These are phyloP conservation scores for Delphinapterus leucas DNA, from an alignment of 2,113 vertebrate species.

Conservation along the genomic window DNA sequence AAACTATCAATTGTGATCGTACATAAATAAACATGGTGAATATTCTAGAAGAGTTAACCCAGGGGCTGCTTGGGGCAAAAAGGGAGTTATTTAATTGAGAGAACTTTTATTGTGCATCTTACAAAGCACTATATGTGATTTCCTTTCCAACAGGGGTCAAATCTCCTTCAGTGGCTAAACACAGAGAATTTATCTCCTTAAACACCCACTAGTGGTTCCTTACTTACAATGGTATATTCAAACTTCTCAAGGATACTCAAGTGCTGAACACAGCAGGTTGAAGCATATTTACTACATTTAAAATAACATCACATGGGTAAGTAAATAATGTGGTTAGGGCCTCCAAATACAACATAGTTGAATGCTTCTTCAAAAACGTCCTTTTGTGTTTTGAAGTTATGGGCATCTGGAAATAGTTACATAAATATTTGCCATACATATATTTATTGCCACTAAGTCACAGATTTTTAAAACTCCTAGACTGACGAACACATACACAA, in stretches of 20 bases:
- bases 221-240: not conserved
- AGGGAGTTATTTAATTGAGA: not conserved
- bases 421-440: not conserved
- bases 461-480: not conserved
- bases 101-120: not conserved
- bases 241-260: not conserved
- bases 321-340: not conserved
- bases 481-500: not conserved
- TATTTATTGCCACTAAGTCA: not conserved
- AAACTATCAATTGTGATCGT: not conserved
- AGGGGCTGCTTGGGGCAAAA: not conserved
- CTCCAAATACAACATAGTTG: not conserved
- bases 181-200: not conserved
- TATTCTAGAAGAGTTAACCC: not conserved
- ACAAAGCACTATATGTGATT: not conserved
- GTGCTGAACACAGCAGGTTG: not conserved
- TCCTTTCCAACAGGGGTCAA: not conserved
- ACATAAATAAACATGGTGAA: not conserved
- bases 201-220: not conserved
- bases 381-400: not conserved
- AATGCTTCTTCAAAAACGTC: not conserved
- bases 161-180: not conserved
- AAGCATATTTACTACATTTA: not conserved
- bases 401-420: not conserved
- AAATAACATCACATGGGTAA: not conserved